Base-by-base conservation (phyloP, 2,888 invertebrate genomes). In the Dexiosoma caninum region DNA sequence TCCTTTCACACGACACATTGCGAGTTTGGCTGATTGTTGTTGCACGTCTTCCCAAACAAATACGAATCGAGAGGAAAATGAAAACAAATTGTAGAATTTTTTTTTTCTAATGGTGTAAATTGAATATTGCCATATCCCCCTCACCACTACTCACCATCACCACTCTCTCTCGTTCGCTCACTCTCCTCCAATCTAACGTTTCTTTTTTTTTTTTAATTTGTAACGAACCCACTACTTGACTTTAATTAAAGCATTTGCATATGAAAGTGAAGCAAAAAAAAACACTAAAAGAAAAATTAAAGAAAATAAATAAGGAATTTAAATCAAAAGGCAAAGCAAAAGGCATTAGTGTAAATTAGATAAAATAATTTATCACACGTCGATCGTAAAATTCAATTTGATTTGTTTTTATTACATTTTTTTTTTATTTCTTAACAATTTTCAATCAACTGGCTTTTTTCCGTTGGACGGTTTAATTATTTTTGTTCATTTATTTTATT, bases 331-430 rank as follows among this genome's bases (percentile, higher is more conserved):
- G 84, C n/a, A 49, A 60, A 12, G 14, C 51, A 23, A 53, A 51
- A 32, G 8, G 32, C 87, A 86, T 87, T 88, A 87, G 88, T 87
- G 88, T 86, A 88, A 88, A 87, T 88, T 86, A 85, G 84, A 87
- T 87, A 84, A 88, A 87, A 88, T 87, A 88, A 87, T 88, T 88
- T 87, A 87, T 88, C 86, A 88, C 87, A 86, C 85, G 85, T 87
- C 86, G 81, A 76, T 79, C 67, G 82, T 77, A 71, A 75, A 81
- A 81, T 79, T 78, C 78, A 78, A 82, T 83, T 82, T 60, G 60
- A 67, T 32, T 77, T 35, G 62, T 55, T 77, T 60, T 72, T 55
- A 42, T 62, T 78, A 44, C 51, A n/a, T n/a, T n/a, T n/a, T n/a
- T n/a, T n/a, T n/a, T n/a, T 76, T 55, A 53, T 62, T 62, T 62